Conservation (phyloP, 2,888 invertebrate genomes). For the Chymomyza caudatula region DNA sequence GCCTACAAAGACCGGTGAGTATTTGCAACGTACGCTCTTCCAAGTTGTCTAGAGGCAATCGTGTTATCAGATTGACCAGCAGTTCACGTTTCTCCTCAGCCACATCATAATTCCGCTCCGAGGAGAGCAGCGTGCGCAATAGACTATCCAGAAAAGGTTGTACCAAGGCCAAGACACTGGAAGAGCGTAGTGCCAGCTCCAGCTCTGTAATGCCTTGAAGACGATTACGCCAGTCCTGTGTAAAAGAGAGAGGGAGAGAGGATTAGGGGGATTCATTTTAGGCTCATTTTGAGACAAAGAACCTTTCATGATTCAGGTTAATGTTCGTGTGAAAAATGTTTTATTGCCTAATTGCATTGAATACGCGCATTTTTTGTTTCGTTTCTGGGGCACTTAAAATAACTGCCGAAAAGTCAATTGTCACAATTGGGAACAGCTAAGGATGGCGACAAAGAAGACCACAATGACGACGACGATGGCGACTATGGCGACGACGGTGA, state of each 20-base stretch:
- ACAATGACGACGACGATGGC: constrained; percentile 19
- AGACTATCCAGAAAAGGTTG: constrained; percentile 83
- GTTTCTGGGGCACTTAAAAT: constrained; percentile 25
- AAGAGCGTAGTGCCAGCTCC: constrained; percentile 78
- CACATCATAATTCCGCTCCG: constrained; percentile 80
- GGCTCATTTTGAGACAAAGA: not conserved
- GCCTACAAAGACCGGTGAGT: constrained; percentile 77
- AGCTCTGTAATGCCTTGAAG: constrained; percentile 73
- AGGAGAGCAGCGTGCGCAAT: constrained; percentile 82
- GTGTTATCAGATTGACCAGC: constrained; percentile 76
- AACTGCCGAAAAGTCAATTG: constrained; percentile 32
- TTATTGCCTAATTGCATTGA: constrained; percentile 27
- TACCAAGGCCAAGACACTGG: constrained; percentile 79
- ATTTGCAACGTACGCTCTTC: constrained; percentile 77
- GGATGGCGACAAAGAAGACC: constrained; percentile 5
- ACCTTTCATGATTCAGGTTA: not conserved
- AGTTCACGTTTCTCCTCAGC: constrained; percentile 76
- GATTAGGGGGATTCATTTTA: not conserved
- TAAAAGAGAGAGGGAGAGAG: constrained; percentile 3
- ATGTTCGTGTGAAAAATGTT: constrained; percentile 16
- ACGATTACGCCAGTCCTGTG: constrained; percentile 77
- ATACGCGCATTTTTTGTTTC: constrained; percentile 5
- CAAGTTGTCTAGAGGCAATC: constrained; percentile 77
- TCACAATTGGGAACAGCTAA: constrained; percentile 19
- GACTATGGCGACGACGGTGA: not conserved